phyloP scores from a whole-genome alignment of 2,113 vertebrate species.

The Chloropsis hardwickii region DNA sequence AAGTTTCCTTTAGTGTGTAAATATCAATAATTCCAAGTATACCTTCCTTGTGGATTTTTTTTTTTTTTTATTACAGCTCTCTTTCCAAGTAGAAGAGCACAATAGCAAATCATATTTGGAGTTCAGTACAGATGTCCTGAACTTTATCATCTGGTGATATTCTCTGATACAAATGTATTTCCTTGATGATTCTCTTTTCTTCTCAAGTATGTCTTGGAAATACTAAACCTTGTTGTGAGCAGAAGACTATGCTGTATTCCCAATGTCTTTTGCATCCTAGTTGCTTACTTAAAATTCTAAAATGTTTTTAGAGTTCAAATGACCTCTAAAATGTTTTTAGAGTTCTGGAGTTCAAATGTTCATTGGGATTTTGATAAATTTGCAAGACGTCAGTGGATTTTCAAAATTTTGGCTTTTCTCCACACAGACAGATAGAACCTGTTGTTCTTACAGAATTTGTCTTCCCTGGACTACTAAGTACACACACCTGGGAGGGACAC shows the following conservation, averaged over 20 bases:
- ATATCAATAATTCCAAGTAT: neutral
- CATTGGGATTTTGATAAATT: neutral
- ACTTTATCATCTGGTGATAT: neutral
- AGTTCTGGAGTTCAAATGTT: neutral
- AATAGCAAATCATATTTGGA: neutral
- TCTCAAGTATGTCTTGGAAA: neutral
- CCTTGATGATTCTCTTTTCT: neutral
- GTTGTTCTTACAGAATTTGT: neutral
- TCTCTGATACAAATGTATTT: neutral
- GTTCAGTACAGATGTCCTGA: neutral
- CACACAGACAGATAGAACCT: neutral
- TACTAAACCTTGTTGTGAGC: neutral
- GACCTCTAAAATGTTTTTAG: too few relatives aligned
- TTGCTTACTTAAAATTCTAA: neutral
- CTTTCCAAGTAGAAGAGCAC: neutral
- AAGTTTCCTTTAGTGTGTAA: neutral
- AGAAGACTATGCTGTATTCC: neutral
- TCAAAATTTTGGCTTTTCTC: neutral
- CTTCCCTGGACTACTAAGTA: neutral
- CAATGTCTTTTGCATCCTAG: neutral
- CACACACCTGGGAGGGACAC: neutral
- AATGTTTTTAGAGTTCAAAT: too few relatives aligned
- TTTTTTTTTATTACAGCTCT: neutral
- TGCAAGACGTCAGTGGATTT: neutral
- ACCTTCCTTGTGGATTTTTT: neutral